Evolutionary conservation across 2,888 invertebrate species (phyloP), one percentile per base, ranked within the genome.

Genomic region (Microplitis deprimator): DNA sequence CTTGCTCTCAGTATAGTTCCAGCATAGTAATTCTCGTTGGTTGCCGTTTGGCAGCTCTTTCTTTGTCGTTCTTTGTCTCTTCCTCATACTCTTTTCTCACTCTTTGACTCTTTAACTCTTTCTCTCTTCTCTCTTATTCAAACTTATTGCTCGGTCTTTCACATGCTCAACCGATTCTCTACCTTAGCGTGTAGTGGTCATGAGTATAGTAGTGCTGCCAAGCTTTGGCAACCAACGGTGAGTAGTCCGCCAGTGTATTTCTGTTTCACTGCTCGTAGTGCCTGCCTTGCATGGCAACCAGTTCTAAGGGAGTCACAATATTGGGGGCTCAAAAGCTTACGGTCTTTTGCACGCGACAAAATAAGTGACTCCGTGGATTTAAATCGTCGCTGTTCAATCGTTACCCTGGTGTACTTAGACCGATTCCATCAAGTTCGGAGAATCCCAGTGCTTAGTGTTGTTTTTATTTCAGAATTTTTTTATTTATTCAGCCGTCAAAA

Each of bases 21-120:
- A 81, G 83, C 83, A 84, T 83, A 85, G 84, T 84, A 86, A 86
- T 85, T 87, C 86, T 85, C 85, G 83, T 84, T 86, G 87, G 84
- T 79, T 79, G 83, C 79, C 16, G 69, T 69, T 60, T 13, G 38
- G 10, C 67, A 40, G 39, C 64, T 61, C 72, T 72, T 61, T 72
- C 61, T 61, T 73, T 73, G 71, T 79, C 77, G 73, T 77, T 69
- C 65, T 65, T 10, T 20, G 6, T 16, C 60, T 61, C 61, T 74
- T 40, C 75, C 74, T 75, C 77, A 39, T n/a, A 40, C 60, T 16
- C 62, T 60, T 74, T 62, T 65, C 73, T 69, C 59, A 69, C 61
- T 72, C 70, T 60, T 77, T 75, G 60, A 64, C 76, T 81, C 80
- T 80, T 73, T 71, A 79, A 79, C 78, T 77, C 82, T 59, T 40